Evolutionary conservation across 2,888 invertebrate genomes (phyloP), one percentile per base, ranked within the genome.

Genomic region (Aleiodes testaceus): DNA sequence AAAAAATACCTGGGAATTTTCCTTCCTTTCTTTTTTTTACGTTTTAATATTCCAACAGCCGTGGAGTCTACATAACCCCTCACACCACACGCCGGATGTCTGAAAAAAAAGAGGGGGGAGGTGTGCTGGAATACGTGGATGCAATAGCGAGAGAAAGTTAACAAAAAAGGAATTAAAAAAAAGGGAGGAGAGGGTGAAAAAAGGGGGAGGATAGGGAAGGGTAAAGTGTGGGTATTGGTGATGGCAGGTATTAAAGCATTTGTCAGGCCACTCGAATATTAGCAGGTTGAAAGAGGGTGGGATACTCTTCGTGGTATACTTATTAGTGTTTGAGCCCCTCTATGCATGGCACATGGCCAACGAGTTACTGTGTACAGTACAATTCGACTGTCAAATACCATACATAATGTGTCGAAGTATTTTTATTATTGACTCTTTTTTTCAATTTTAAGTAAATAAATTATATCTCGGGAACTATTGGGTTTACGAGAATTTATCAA

Each of bases 221-320:
- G 68, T 18, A 53, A 47, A 55, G 64, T 55, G 67, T 55, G 70
- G 77, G 79, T 78, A 82, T 82, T 81, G 82, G 74, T 79, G 80
- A 82, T 82, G 84, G 81, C 86, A 83, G 84, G 83, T 83, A 84
- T 85, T 85, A 82, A 82, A 80, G 82, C 85, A 84, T 84, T 86
- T 85, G 83, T 85, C 84, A 84, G 59, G 80, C 78, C 76, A 74
- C 73, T 74, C 75, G 82, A 82, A 82, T 84, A 82, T 84, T 82
- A 82, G 82, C 78, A 70, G 70, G 73, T 72, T 66, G 52, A 49
- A 20, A 47, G 22, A 30, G 67, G 45, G 36, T 47, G 16, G 59
- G 30, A 45, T 18, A 30, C 44, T 61, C 53, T 26, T 66, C 42
- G 68, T 61, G 65, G 73, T 75, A 70, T 75, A 77, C 76, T 79